Percentiles rank a stretch among this genome's conserved stretches.
Conservation (phyloP, 2,888 invertebrate genomes). For the Xanthia icteritia region DNA sequence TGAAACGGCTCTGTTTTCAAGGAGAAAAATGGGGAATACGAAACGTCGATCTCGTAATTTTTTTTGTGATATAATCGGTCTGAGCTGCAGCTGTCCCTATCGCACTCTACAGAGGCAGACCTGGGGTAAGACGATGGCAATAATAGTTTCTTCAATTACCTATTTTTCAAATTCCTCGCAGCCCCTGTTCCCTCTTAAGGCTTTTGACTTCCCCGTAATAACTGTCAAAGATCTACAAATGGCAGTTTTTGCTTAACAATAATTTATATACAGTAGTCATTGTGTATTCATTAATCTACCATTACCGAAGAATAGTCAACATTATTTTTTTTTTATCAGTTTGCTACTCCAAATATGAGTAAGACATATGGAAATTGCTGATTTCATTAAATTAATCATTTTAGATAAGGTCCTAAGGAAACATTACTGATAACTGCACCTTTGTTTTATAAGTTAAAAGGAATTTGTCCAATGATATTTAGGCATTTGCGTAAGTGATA, state of each 20-base stretch:
- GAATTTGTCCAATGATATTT: not conserved
- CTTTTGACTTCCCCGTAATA: fast-evolving
- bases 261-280: no score
- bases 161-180: no score
- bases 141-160: no score
- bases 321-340: no score
- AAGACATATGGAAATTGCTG: slow-evolving; percentile 17
- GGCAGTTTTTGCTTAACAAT: not conserved
- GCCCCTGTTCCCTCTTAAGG: no score
- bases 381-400: slow-evolving; percentile 23
- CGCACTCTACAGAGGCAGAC: no score
- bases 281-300: not conserved
- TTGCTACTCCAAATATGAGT: not conserved
- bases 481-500: not conserved
- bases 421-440: slow-evolving; percentile 19
- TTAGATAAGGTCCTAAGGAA: slow-evolving; percentile 38
- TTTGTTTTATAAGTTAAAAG: slow-evolving; percentile 2
- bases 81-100: no score
- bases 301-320: not conserved
- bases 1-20: no score
- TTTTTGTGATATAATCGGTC: no score
- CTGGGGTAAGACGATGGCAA: no score
- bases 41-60: no score
- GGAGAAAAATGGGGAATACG: no score
- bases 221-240: not conserved